Evolutionary conservation across 2,888 invertebrate species (phyloP).

Genomic region (Athrips mouffetella): DNA sequence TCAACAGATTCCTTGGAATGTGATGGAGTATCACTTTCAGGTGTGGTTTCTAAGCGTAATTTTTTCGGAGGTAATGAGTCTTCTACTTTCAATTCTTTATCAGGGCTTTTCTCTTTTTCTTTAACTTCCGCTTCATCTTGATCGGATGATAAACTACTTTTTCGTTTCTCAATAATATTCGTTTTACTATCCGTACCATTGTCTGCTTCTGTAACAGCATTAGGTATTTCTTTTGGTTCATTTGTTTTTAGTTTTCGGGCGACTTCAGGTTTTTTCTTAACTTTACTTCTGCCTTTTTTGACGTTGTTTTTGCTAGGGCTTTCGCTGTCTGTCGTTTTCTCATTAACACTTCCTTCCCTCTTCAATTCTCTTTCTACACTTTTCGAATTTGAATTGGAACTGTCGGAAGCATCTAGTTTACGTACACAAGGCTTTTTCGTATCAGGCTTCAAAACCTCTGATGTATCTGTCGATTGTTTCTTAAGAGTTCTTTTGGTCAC

Average conservation of each 20-base stretch:
- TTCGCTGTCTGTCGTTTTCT: conserved; percentile 55
- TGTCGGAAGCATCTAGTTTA: conserved; percentile 52
- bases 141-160: conserved; percentile 68
- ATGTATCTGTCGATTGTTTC: conserved; percentile 59
- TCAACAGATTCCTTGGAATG: conserved; percentile 59
- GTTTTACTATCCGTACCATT: conserved; percentile 62
- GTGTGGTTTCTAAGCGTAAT: conserved; percentile 59
- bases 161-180: conserved; percentile 64
- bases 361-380: conserved; percentile 43
- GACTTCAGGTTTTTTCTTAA: conserved; percentile 55
- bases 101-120: conserved; percentile 52
- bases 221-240: conserved; percentile 47
- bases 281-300: conserved; percentile 57
- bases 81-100: conserved; percentile 53
- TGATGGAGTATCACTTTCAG: conserved; percentile 55
- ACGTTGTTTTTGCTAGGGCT: conserved; percentile 51
- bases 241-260: conserved; percentile 46
- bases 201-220: conserved; percentile 51
- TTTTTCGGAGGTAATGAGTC: conserved; percentile 64
- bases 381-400: conserved; percentile 46
- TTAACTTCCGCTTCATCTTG: conserved; percentile 52
- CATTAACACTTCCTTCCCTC: conserved; percentile 48
- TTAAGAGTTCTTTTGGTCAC: conserved; percentile 61
- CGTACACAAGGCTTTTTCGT: conserved; percentile 67
- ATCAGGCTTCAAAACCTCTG: conserved; percentile 55